A percentile compares a stretch with the other conserved stretches of the same genome.
phyloP scores from a whole-genome alignment of 1,140 invertebrate genomes.

The honey bee (Apis mellifera) region DNA sequence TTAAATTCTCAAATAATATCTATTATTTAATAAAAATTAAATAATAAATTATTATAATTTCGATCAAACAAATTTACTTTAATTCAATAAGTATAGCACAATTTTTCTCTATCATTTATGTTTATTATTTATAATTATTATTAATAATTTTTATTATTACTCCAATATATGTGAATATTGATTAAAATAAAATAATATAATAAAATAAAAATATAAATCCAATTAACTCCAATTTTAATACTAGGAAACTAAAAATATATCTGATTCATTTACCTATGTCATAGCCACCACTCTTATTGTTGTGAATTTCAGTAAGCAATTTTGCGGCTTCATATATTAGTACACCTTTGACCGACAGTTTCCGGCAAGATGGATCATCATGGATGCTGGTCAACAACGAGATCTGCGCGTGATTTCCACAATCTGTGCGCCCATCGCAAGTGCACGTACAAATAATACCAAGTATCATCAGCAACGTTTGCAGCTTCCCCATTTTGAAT shows the following conservation, averaged over 20 bases:
- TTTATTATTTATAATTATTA: no score
- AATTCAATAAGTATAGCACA: no score
- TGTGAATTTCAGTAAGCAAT: constrained; percentile 71
- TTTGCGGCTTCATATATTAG: constrained; percentile 75
- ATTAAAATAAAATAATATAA: no score
- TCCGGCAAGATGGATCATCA: constrained; percentile 72
- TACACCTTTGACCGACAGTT: constrained; percentile 72
- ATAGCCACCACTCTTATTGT: constrained; percentile 70
- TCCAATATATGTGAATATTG: no score
- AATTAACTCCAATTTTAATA: neutral
- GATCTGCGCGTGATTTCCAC: constrained; percentile 67
- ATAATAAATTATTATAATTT: no score
- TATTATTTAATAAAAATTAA: no score
- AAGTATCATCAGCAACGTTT: constrained; percentile 60
- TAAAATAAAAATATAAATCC: neutral
- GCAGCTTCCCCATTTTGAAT: constrained; percentile 26
- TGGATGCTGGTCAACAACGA: constrained; percentile 73
- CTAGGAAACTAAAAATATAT: neutral
- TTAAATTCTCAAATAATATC: no score
- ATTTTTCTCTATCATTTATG: no score
- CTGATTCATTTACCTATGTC: constrained; percentile 69
- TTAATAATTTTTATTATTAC: no score
- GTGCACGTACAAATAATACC: constrained; percentile 72
- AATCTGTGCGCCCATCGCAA: constrained; percentile 73
- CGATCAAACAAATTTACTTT: no score